Evolutionary conservation across 1,140 invertebrate genomes (phyloP), one percentile per base, ranked within the genome.

Genomic region (Whitmania pigra): DNA sequence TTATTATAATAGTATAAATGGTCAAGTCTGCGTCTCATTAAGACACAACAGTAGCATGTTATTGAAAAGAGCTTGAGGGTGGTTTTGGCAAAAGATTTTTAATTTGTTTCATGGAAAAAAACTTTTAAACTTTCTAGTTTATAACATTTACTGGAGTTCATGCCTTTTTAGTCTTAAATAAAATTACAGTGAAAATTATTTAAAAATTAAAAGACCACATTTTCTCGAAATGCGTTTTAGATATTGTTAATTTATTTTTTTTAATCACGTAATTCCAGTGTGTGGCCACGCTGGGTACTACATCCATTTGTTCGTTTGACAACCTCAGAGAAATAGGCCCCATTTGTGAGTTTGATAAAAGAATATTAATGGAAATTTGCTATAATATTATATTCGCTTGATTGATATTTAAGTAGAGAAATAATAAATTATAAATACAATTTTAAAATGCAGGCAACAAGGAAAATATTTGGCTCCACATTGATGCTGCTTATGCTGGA

Each of bases 401-500:
- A 17, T 25, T 7, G 29, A 63, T 63, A 63, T 25, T 25, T 31
- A 63, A 63, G 9, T 7, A n/a, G 9, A n/a, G 25, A 2, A 57
- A 57, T 57, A 57, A 20, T 25, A 63, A 15, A 63, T 3, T 4
- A 18, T 25, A n/a, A 25, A n/a, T 25, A 63, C 4, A 63, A 63
- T 63, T 3, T 25, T 1, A 31, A 22, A 31, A 63, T 25, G 57
- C 29, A 80, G 86, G 87, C 72, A 85, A 86, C 53, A 85, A 89
- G 69, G 89, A 92, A 73, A 83, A 87, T 27, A 78, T 95, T 3
- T 97, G 93, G 92, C 80, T 94, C 1, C 94, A 97, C 79, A 87
- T 97, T 0, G 94, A 97, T 80, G 93, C 93, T 0, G 93, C 94
- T 2, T 97, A 97, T 80, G 93, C 93, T 0, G 93, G 88, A 11